Percentiles rank a stretch among this genome's conserved stretches.
phyloP scores from a whole-genome alignment of 1,140 invertebrate species.

The Drosophila dunni region DNA sequence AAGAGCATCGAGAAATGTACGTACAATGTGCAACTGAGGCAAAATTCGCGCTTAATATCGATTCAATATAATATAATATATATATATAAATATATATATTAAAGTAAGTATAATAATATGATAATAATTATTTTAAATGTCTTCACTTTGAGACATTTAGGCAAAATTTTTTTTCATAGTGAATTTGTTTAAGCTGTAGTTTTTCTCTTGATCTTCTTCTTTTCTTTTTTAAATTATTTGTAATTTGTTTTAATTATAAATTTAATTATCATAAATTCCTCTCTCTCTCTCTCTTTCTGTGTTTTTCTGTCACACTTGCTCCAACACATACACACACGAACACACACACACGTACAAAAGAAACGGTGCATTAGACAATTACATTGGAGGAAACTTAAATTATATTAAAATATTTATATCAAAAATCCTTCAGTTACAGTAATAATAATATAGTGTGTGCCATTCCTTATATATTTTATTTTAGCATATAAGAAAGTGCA shows the following conservation, averaged over 20 bases:
- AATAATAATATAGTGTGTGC: constrained; percentile 60
- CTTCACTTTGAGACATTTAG: constrained; percentile 80
- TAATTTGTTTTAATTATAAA: constrained; percentile 64
- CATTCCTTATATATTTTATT: constrained; percentile 29
- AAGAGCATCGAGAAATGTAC: constrained; percentile 52
- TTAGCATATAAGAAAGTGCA: constrained; percentile 53
- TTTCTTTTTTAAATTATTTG: constrained; percentile 54
- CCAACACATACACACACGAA: constrained; percentile 23
- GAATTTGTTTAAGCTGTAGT: constrained; percentile 63
- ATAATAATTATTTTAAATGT: constrained; percentile 75
- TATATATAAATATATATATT: constrained; percentile 47
- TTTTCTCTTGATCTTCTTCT: constrained; percentile 36
- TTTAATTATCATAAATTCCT: constrained; percentile 55
- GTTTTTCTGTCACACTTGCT: constrained; percentile 26
- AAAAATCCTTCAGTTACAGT: constrained; percentile 66
- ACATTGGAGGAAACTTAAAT: constrained; percentile 66
- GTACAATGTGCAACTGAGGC: constrained; percentile 51
- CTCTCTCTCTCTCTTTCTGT: constrained; percentile 2
- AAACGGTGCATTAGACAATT: constrained; percentile 66
- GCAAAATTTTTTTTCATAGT: constrained; percentile 71
- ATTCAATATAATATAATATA: constrained; percentile 46
- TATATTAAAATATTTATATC: constrained; percentile 57
- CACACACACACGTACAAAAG: constrained; percentile 40
- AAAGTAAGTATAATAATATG: constrained; percentile 52
- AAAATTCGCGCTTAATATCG: constrained; percentile 60